These are phyloP conservation scores for Alosa alosa DNA, from an alignment of 2,113 vertebrate genomes.

Conservation along the genomic window DNA sequence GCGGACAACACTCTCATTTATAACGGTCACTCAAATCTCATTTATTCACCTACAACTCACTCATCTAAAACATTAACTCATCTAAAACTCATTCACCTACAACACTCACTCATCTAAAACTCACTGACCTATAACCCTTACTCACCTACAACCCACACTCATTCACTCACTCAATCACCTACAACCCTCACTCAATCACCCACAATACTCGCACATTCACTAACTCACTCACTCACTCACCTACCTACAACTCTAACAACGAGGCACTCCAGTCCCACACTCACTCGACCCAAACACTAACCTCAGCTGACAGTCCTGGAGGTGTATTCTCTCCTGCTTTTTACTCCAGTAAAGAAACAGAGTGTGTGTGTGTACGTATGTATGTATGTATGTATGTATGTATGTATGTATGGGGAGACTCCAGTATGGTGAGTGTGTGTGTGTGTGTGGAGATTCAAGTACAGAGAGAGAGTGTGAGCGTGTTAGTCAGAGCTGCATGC, in stretches of 20 bases:
- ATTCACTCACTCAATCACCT: background rate
- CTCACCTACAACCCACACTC: background rate
- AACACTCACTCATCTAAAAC: background rate
- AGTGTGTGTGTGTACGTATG: too few relatives aligned
- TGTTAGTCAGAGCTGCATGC: background rate
- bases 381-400: too few relatives aligned
- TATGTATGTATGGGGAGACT: too few relatives aligned
- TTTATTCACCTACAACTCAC: background rate
- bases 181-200: background rate
- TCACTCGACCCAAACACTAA: background rate
- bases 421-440: background rate
- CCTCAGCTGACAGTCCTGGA: too few relatives aligned
- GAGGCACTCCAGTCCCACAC: background rate
- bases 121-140: background rate
- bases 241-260: background rate
- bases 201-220: background rate
- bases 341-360: too few relatives aligned
- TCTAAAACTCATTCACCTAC: background rate
- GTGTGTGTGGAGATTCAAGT: background rate
- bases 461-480: background rate
- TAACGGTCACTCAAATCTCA: background rate
- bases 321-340: too few relatives aligned
- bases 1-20: background rate
- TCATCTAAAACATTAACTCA: background rate
- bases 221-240: background rate